Evolutionary conservation across 2,113 vertebrate species (phyloP), one percentile per base, ranked within the genome.

Genomic region (Ploceus nigricollis): DNA sequence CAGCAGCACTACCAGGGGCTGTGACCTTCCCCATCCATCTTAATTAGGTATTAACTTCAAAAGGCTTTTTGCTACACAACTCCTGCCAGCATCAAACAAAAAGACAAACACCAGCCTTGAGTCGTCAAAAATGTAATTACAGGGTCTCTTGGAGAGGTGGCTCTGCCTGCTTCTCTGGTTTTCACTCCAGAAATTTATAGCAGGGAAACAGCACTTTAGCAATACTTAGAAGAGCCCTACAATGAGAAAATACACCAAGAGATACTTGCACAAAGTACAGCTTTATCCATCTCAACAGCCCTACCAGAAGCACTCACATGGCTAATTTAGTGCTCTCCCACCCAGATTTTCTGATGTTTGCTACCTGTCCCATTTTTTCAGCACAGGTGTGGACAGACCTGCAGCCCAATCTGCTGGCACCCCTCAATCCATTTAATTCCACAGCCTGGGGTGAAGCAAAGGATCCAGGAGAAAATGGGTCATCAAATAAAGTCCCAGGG

Each of bases 61-160:
- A 89, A 66, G 71, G 51, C 54, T 94, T 91, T 92, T 53, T 87
- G 94, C 90, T 94, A 81, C 83, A 71, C 30, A 7, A 10, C 86
- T 92, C 93, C 94, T 81, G 90, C 93, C 90, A 93, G 77, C 95
- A 96, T 96, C 76, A 44, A 96, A 94, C 89, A 94, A 86, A 95
- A 94, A 97, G 97, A 97, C 95, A 97, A 98, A 96, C 94, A 94
- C 79, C 94, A 89, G 82, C 92, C 90, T 95, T 92, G 87, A 96
- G 57, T 96, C 87, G 50, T 83, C 97, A 90, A 82, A 88, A 94
- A 94, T 61, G 95, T 95, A 97, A 98, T 98, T 97, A 97, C 89
- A 93, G 91, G 88, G 51, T 92, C 94, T 95, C 83, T 96, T 86
- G 87, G 91, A 97, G 81, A 91, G 82, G 90, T 88, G 71, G 81